Conservation (phyloP, 2,888 invertebrate species). For the Seira sanloemensis region DNA sequence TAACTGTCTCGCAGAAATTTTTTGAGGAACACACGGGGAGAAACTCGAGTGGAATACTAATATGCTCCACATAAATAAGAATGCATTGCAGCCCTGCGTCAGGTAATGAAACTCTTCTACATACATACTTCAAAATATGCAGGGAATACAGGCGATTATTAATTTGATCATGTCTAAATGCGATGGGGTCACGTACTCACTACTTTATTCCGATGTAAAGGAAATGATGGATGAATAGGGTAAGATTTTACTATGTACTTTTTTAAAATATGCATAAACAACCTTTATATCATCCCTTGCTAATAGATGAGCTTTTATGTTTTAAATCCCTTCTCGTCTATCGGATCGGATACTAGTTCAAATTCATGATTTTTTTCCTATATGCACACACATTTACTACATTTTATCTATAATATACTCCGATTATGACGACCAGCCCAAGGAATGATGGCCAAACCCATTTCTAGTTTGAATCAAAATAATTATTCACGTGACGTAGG, state of each 20-base stretch:
- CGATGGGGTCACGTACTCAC: constrained; percentile 56
- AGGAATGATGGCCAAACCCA: constrained; percentile 56
- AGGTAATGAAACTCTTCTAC: too few relatives aligned
- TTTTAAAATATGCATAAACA: too few relatives aligned
- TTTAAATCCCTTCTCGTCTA: too few relatives aligned
- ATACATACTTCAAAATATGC: constrained; percentile 2
- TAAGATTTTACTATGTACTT: too few relatives aligned
- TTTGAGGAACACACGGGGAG: constrained; percentile 52
- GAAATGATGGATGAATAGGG: too few relatives aligned
- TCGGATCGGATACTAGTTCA: too few relatives aligned
- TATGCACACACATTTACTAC: too few relatives aligned
- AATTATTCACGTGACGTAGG: constrained; percentile 56
- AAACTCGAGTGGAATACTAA: constrained; percentile 56
- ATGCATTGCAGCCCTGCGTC: constrained; percentile 25
- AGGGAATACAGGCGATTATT: constrained; percentile 36
- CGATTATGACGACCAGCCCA: constrained; percentile 56
- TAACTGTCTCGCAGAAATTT: too few relatives aligned
- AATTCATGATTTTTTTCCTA: too few relatives aligned
- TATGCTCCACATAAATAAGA: constrained; percentile 23
- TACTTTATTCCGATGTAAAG: constrained; percentile 2
- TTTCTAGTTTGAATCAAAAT: constrained; percentile 59
- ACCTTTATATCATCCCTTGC: too few relatives aligned
- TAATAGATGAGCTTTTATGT: too few relatives aligned
- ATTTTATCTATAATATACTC: constrained; percentile 39
- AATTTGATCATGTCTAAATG: constrained; percentile 53